Base-by-base conservation (phyloP, 2,113 vertebrate species). In the Corvus hawaiiensis region DNA sequence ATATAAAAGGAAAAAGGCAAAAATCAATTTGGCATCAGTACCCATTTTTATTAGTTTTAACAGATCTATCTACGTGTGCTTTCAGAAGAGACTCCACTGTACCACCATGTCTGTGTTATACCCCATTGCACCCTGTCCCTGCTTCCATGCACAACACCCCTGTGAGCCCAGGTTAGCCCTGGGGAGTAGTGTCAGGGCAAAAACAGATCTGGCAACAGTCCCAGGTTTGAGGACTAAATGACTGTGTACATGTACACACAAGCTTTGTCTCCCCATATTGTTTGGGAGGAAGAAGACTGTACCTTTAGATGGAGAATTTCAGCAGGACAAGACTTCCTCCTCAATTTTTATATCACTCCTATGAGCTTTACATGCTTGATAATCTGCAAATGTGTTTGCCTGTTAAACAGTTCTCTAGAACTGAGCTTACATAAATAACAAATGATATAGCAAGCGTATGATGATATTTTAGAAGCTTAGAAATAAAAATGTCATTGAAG, bases 401-500 rank as follows among this genome's bases (percentile, higher is more conserved):
- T 88, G 49, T 85, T 91, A 93, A 58, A 62, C 14, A 62, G 62
- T 61, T 87, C 33, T 54, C 62, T 68, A 82, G 41, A 89, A 85
- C 62, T 74, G 66, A 80, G 41, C 28, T 87, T 93, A 83, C 22
- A 73, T 73, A 96, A 96, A 76, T 87, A 95, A 94, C 16, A 37
- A 41, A 72, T 24, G 2, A 68, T 69, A 75, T 39, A 66, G 74
- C 54, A 82, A 26, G 26, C 24, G 66, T 58, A 76, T 27, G 9
- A 86, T 59, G 39, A 43, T 79, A 75, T 85, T 90, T 79, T 91
- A 55, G 95, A 96, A 93, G 69, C 74, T 58, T 69, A 76, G 74
- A 89, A 82, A 94, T 94, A 89, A 96, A 95, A 94, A 69, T 79
- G n/a, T 85, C 32, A 41, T 58, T 32, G 37, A 82, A 93, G 77